These are phyloP conservation scores for Carassius carassius DNA, from an alignment of 2,113 vertebrate species.

Conservation along the genomic window DNA sequence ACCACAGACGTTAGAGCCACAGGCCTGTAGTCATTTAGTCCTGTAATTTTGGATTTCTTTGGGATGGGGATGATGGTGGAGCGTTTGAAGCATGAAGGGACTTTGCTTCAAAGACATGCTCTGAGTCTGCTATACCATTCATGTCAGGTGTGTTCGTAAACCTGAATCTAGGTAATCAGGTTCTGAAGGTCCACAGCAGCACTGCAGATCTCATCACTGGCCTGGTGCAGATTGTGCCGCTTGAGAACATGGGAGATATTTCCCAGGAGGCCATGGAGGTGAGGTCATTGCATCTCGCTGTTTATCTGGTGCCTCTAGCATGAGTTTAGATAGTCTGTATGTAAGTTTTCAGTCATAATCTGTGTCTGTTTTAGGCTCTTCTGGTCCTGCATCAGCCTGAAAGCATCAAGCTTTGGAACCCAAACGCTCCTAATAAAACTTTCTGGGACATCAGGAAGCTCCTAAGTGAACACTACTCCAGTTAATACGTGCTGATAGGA, in stretches of 20 bases:
- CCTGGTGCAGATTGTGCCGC: slow-evolving; percentile 91
- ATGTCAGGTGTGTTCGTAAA: not conserved
- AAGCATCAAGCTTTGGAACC: slow-evolving; percentile 96
- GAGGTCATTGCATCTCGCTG: slow-evolving; percentile 47
- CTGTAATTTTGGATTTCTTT: too few species aligned
- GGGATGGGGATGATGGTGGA: too few species aligned
- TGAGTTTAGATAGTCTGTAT: not conserved
- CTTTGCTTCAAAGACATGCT: not conserved
- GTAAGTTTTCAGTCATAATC: not conserved
- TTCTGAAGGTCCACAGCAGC: slow-evolving; percentile 90
- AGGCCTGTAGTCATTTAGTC: too few species aligned
- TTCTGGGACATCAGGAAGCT: slow-evolving; percentile 97
- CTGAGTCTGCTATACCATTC: not conserved
- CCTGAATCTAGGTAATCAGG: slow-evolving; percentile 89
- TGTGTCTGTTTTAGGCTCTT: slow-evolving; percentile 79
- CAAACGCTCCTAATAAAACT: slow-evolving; percentile 90
- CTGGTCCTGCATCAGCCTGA: slow-evolving; percentile 95
- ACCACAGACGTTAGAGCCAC: too few species aligned
- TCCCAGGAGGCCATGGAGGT: slow-evolving; percentile 99
- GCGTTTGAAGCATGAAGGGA: too few species aligned
- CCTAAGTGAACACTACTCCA: not conserved
- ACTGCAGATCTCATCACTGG: slow-evolving; percentile 93
- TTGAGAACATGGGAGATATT: slow-evolving; percentile 90
- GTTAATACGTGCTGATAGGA: not conserved
- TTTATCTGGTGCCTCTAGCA: not conserved